Evolutionary conservation across 1,140 invertebrate genomes (phyloP), one percentile per base, ranked within the genome.

Genomic region (Chlorops oryzae): DNA sequence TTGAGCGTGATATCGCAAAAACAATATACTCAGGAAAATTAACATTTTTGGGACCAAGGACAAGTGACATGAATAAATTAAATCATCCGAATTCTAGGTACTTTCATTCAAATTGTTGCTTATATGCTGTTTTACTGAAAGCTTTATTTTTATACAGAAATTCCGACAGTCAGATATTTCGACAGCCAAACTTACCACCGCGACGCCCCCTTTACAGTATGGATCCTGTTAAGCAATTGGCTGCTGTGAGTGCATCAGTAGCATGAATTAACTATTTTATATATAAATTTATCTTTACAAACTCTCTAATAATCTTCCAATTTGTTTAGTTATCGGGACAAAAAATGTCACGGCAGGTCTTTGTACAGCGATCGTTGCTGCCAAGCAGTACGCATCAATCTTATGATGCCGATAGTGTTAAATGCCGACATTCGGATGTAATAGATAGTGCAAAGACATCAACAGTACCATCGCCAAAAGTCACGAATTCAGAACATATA

Each of bases 141-240:
- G 17, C 25, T 21, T 44, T 15, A 9, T 21, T 12, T 5, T 1
- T n/a, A 38, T 46, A 17, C 3, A 9, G 46, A 45, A n/a, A 49
- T n/a, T n/a, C 32, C 34, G 39, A 37, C 15, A 56, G 50, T 2
- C 45, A 35, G 18, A 50, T 58, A 10, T 72, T 72, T 40, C 61
- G 69, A 5, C 70, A 70, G 3, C 69, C 69, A 10, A 64, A 63
- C 56, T 52, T 60, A 23, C 69, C 69, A 4, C 42, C 64, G 3
- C 55, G 68, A 5, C 46, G 62, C 3, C 64, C 67, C 13, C 41
- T 39, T 22, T 64, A 54, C 43, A 43, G 35, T 43, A 55, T 69
- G 10, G 66, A 70, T 57, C 62, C 60, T 12, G 58, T 63, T 3
- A 56, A 55, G 22, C 45, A 39, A 21, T 13, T 51, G 9, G 37